Evolutionary conservation across 2,888 invertebrate species (phyloP), one percentile per base, ranked within the genome.

Genomic region (Sinhomidia bicolor): DNA sequence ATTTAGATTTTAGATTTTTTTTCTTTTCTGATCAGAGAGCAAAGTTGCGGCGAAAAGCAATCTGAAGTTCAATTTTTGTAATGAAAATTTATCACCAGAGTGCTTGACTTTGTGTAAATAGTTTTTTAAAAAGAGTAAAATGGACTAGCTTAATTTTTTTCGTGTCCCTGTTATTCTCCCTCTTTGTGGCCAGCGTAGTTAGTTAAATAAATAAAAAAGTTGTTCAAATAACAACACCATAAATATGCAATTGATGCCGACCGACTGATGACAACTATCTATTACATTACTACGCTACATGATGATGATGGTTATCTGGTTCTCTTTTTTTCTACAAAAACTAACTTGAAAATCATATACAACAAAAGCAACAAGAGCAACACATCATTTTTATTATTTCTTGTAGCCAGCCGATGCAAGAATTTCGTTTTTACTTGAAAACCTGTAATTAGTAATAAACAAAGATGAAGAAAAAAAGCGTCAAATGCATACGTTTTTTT

Each of bases 21-120:
- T n/a, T n/a, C n/a, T n/a, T n/a, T n/a, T n/a, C n/a, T n/a, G n/a
- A n/a, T 36, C 29, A 36, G 62, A 41, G 76, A 47, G 68, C 51
- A 57, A 65, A 85, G 47, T 41, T 85, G 76, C 54, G 29, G 65
- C 62, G 47, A 85, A 89, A 85, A 62, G 81, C 57, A 85, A 89
- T 89, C 85, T 89, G 36, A 85, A 89, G 89, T 89, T 89, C 81
- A 89, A 89, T 89, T 81, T 89, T 81, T 85, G 62, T 81, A 89
- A 89, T 85, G 89, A 89, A 85, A 89, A 89, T 89, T 89, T 89
- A 89, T 89, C 89, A 89, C 89, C 65, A n/a, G n/a, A 17, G 29
- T 47, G 60, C 41, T 9, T 89, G 74, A 62, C 84, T 84, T 88
- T 36, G 82, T 36, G 60, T 60, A 26, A 29, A n/a, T n/a, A n/a